These are phyloP conservation scores for Drosophila teissieri DNA, from an alignment of 1,140 invertebrate genomes.

Conservation along the genomic window DNA sequence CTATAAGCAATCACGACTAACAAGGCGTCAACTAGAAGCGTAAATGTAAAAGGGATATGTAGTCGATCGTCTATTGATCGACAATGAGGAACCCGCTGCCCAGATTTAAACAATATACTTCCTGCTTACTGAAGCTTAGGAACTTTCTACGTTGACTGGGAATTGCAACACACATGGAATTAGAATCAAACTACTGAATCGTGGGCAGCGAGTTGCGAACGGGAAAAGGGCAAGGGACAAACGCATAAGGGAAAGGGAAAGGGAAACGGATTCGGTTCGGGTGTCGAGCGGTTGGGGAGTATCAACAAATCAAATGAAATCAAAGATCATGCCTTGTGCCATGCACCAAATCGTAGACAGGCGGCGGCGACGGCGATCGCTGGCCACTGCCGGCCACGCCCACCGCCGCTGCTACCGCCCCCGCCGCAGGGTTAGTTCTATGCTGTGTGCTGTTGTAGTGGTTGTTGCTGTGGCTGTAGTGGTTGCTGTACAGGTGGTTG, in stretches of 20 bases:
- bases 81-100: conserved; percentile 12
- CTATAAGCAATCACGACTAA: conserved; percentile 8
- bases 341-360: conserved; percentile 85
- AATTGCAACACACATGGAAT: too few relatives aligned
- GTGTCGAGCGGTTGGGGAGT: conserved; percentile 6
- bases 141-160: too few relatives aligned
- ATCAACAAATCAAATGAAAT: conserved; percentile 63
- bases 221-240: neutral
- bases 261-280: neutral
- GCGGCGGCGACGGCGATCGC: conserved; percentile 82
- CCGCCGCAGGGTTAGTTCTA: conserved; percentile 76
- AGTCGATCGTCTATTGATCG: neutral
- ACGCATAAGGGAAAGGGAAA: neutral
- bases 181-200: too few relatives aligned
- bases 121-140: too few relatives aligned
- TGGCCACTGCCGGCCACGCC: conserved; percentile 42
- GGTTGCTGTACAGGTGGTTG: conserved; percentile 58
- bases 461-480: conserved; percentile 53
- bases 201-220: neutral
- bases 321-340: conserved; percentile 85
- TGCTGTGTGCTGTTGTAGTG: conserved; percentile 60
- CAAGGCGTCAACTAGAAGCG: neutral
- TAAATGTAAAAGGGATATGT: neutral
- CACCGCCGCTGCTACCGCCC: conserved; percentile 37
- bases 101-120: neutral